These are phyloP conservation scores for Minunthozetes semirufus DNA, from an alignment of 2,888 invertebrate species.

Conservation along the genomic window DNA sequence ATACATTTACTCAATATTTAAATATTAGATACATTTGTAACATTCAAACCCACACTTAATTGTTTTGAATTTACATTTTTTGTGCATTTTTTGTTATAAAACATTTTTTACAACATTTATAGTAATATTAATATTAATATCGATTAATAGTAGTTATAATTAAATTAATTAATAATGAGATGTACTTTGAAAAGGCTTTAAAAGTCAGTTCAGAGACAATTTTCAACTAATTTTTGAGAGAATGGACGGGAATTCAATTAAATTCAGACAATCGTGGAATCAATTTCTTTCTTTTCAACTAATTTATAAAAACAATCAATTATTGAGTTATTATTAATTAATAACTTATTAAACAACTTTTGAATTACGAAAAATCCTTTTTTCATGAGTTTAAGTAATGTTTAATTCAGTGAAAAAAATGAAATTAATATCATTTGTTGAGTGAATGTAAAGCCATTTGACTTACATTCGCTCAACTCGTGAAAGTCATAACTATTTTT, in stretches of 20 bases:
- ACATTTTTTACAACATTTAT: constrained; percentile 1
- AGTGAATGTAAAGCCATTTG: constrained; percentile 1
- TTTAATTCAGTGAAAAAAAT: too few relatives aligned
- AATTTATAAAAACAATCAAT: not conserved
- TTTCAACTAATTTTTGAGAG: not conserved
- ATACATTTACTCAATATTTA: too few relatives aligned
- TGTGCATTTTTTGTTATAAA: not conserved
- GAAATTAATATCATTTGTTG: not conserved
- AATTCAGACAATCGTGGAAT: not conserved
- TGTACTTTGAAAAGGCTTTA: constrained; percentile 18
- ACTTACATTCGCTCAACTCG: not conserved
- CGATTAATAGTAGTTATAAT: not conserved
- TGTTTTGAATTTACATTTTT: too few relatives aligned
- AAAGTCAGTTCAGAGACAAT: not conserved
- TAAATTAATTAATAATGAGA: not conserved
- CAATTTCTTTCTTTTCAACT: not conserved
- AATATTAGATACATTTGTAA: too few relatives aligned
- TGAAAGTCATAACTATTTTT: constrained; percentile 1
- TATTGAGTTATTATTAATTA: not conserved
- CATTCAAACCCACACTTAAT: too few relatives aligned
- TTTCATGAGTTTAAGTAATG: not conserved
- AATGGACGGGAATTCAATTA: not conserved
- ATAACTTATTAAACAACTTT: not conserved
- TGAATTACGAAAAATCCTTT: too few relatives aligned
- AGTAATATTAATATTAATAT: not conserved